Evolutionary conservation across 2,113 vertebrate genomes (phyloP).

Genomic region (Sylvia atricapilla): DNA sequence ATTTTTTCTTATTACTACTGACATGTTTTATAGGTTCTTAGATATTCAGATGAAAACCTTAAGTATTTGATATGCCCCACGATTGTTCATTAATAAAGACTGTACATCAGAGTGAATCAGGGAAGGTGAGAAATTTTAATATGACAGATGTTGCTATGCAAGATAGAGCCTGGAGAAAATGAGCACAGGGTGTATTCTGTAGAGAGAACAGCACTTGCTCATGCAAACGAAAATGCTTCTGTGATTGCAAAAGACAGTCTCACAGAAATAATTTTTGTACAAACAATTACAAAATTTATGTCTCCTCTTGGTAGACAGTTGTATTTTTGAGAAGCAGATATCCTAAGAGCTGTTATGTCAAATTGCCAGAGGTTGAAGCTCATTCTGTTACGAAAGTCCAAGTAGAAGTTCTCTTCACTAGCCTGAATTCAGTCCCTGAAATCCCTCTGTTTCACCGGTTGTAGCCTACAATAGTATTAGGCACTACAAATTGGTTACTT

Average conservation of each 20-base stretch:
- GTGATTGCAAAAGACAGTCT: background rate
- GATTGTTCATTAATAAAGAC: background rate
- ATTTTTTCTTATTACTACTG: background rate
- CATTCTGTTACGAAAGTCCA: background rate
- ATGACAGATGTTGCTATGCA: background rate
- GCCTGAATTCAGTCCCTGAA: background rate
- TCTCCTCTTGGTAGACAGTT: background rate
- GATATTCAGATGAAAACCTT: background rate
- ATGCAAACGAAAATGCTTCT: background rate
- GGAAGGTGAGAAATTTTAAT: background rate
- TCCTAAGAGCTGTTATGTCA: background rate
- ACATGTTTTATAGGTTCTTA: background rate
- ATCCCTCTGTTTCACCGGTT: background rate
- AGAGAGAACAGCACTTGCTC: background rate
- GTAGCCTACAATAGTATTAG: background rate
- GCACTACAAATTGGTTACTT: background rate
- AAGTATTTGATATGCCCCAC: background rate
- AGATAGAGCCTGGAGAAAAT: background rate
- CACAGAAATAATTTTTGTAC: background rate
- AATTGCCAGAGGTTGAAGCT: background rate
- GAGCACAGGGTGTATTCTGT: background rate
- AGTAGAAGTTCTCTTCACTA: background rate
- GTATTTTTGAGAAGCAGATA: background rate
- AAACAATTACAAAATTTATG: background rate
- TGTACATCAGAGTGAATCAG: background rate